Base-by-base conservation (phyloP, 2,113 vertebrate species). In the Thalassoma bifasciatum region DNA sequence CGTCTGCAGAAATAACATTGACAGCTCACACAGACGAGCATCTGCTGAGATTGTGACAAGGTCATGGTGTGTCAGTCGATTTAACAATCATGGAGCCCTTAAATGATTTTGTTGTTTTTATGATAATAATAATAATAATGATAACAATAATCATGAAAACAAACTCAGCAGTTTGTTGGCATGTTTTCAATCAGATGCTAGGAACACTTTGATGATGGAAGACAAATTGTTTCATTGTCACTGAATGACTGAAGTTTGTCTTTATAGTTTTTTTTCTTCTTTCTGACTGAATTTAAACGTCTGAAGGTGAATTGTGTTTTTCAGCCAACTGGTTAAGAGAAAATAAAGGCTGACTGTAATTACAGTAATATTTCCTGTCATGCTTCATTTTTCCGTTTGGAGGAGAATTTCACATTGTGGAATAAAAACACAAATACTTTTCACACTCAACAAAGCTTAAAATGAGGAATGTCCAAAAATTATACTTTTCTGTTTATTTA, bases 291-390 rank as follows among this genome's bases (percentile, higher is more conserved):
- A 11, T 10, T 46, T 66, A 23, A 52, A 10, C 49, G 10, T 68
- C 21, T 68, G 12, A 23, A 40, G 23, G 8, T 71, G 13, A 0
- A 38, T 47, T 30, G 3, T 49, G 38, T 52, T 16, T 68, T 73
- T 69, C 38, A 82, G 60, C 64, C 73, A 78, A 74, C 2, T 22
- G 17, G 52, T 52, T 10, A 17, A 42, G 21, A 64, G 30, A 30
- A 56, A 63, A 47, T n/a, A 56, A 42, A 42, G 61, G 11, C 59
- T 10, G 23, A 51, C 56, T 70, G 17, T 70, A 9, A 58, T 12
- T n/a, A 56, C 24, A 14, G 2, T 19, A 23, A 12, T 19, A 16
- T 34, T 69, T 37, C 22, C 21, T 64, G 62, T 9, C 2, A 16
- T 14, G 14, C 26, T 34, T 56, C 53, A 56, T 23, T 10, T 50